These are phyloP conservation scores for Myodes glareolus DNA, from an alignment of 2,113 vertebrate species.

Conservation along the genomic window DNA sequence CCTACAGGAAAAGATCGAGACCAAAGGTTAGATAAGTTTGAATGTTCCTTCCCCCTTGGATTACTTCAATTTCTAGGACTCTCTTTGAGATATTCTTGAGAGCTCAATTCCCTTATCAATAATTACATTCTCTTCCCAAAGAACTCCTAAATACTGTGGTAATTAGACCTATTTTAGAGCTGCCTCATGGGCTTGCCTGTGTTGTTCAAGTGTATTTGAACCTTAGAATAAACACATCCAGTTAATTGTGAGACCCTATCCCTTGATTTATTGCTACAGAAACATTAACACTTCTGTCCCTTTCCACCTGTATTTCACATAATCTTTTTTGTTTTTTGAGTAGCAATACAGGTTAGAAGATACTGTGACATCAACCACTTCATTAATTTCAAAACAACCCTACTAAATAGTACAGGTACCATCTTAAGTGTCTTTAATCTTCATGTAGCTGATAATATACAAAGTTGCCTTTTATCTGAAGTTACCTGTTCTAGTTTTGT, in stretches of 20 bases:
- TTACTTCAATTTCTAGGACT: too few species aligned
- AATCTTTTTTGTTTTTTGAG: neutral
- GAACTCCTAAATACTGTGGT: neutral
- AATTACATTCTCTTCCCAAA: neutral
- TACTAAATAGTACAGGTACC: neutral
- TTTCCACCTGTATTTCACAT: constrained; percentile 9
- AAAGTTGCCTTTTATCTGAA: neutral
- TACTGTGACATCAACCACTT: neutral
- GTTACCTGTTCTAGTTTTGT: neutral
- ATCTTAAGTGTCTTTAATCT: neutral
- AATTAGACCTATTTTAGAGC: neutral
- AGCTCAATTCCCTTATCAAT: neutral
- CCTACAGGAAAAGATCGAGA: neutral
- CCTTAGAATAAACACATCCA: neutral
- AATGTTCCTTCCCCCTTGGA: fast-evolving
- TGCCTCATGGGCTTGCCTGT: neutral
- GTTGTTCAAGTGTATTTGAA: neutral
- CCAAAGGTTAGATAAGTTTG: neutral
- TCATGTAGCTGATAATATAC: neutral
- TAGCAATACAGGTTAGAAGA: neutral
- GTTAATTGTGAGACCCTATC: neutral
- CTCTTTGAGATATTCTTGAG: neutral
- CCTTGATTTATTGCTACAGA: neutral
- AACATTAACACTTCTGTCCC: neutral
- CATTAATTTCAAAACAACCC: neutral